Evolutionary conservation across 2,888 invertebrate species (phyloP).

Genomic region (Eristalis tenax): DNA sequence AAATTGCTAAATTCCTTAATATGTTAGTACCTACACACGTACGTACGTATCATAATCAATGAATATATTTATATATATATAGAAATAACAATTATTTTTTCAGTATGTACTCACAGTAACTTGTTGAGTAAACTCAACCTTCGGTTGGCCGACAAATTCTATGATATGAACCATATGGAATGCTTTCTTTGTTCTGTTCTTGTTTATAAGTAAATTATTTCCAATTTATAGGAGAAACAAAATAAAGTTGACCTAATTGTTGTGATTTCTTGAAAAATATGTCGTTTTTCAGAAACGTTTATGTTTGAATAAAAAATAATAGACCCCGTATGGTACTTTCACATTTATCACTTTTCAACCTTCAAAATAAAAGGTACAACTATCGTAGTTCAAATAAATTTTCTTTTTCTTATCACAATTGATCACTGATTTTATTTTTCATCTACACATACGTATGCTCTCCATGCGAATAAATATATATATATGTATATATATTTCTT

Average conservation of each 20-base stretch:
- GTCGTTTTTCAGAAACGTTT: not conserved
- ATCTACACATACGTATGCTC: slow-evolving; percentile 7
- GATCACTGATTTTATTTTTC: slow-evolving; percentile 60
- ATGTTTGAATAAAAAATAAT: slow-evolving; percentile 37
- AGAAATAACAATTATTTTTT: slow-evolving; percentile 21
- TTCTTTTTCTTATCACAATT: slow-evolving; percentile 63
- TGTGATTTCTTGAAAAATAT: not conserved
- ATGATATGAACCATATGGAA: slow-evolving; percentile 92
- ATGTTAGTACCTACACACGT: not conserved
- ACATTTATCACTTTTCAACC: slow-evolving; percentile 62
- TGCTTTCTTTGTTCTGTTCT: slow-evolving; percentile 78
- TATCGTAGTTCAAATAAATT: slow-evolving; percentile 46
- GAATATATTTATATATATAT: slow-evolving; percentile 16
- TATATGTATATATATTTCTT: too few relatives aligned
- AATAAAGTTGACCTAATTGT: slow-evolving; percentile 19
- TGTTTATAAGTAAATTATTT: slow-evolving; percentile 67
- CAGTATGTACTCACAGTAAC: slow-evolving; percentile 86
- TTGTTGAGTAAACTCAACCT: slow-evolving; percentile 89
- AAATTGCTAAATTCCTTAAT: slow-evolving; percentile 59
- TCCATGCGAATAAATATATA: not conserved
- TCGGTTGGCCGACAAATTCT: slow-evolving; percentile 90
- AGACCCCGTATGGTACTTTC: slow-evolving; percentile 69
- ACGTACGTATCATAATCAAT: too few relatives aligned
- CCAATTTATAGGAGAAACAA: slow-evolving; percentile 43
- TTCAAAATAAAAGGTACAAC: slow-evolving; percentile 58